Conservation (phyloP, 2,113 vertebrate genomes). For the Philantomba maxwellii region DNA sequence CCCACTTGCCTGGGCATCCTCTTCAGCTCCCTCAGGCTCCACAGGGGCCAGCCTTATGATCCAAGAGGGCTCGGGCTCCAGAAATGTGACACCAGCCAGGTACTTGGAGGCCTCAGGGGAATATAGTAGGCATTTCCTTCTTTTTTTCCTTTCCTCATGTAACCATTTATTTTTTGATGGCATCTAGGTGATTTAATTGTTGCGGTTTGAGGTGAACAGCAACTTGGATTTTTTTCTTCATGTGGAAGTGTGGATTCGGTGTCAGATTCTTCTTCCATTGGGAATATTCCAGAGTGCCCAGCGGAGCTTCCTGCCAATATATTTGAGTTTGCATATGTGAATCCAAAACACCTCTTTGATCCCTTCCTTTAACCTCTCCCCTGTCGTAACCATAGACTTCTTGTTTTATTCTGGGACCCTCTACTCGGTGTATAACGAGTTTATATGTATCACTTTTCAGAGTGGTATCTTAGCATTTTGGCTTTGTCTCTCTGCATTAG, state of each 20-base stretch:
- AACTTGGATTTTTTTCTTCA: not conserved
- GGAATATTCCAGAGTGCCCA: not conserved
- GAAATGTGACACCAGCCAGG: no score
- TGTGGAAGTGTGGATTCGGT: not conserved
- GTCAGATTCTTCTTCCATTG: not conserved
- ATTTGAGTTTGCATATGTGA: not conserved
- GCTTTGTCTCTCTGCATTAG: not conserved
- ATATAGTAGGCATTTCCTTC: not conserved
- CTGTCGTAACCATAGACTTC: not conserved
- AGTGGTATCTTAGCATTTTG: not conserved
- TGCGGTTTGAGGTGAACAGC: not conserved
- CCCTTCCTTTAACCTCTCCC: not conserved
- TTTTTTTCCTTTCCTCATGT: not conserved
- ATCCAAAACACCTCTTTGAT: not conserved
- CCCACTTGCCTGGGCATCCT: no score
- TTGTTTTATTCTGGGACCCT: not conserved
- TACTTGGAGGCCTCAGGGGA: not conserved
- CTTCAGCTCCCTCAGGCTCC: no score
- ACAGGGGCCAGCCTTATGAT: no score
- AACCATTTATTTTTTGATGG: not conserved
- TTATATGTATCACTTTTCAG: not conserved
- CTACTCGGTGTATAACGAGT: accelerated
- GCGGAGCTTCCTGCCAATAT: not conserved
- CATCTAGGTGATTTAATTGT: not conserved
- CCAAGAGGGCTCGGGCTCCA: no score